Base-by-base conservation (phyloP, 2,888 invertebrate species). In the Drosophila birchii region DNA sequence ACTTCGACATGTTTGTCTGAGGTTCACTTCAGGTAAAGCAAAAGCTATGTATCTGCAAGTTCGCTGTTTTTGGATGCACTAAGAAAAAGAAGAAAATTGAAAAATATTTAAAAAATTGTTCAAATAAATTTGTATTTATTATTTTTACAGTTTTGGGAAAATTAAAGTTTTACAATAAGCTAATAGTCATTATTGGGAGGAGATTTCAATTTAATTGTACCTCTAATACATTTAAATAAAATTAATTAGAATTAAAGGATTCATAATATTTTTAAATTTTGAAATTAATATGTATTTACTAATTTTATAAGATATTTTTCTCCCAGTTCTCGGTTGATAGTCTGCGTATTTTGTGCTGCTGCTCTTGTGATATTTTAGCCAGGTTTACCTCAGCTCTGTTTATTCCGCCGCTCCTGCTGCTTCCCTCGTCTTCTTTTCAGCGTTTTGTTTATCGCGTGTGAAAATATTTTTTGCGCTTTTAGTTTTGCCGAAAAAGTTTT, bases 1-100 rank as follows among this genome's bases (percentile, higher is more conserved):
- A 68, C 86, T 88, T 85, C 83, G 83, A 88, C 88, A 78, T 88
- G 83, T 83, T 83, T 83, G 86, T 83, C 88, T 68, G 49, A 76
- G 84, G 78, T 78, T 44, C 84, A 57, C 70, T 68, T 67, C 63
- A 70, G 68, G 67, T 72, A 54, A 72, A 29, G 70, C 68, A n/a
- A 68, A 34, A 66, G 34, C 63, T 36, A 20, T 36, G 44, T 45
- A n/a, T 36, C 54, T 43, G 61, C 41, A 60, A n/a, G n/a, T 32
- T 26, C 9, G 34, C 41, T 16, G 63, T 36, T 51, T 9, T 26
- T 38, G n/a, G 7, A 4, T 36, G n/a, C 64, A 66, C 64, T 51
- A 51, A 5, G 11, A 51, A 36, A 47, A 58, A 7, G 5, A 5
- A 3, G 20, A 6, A 14, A 14, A 3, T 5, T 11, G 5, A 5